Evolutionary conservation across 2,888 invertebrate species (phyloP).

Genomic region (Lasioglossum marginatum): DNA sequence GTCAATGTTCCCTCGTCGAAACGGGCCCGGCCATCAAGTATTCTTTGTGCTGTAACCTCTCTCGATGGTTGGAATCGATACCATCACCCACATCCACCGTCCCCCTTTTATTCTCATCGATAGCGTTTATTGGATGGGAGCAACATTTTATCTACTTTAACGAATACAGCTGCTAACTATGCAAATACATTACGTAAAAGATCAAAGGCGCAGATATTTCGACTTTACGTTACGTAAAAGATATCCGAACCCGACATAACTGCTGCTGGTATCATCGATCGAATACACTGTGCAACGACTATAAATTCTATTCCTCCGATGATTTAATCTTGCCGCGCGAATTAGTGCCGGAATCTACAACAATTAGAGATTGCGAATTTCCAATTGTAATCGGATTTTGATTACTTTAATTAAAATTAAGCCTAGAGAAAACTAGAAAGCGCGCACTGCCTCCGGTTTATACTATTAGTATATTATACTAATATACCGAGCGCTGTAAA

Average conservation of each 20-base stretch:
- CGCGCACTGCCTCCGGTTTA: neutral
- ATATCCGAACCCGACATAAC: neutral
- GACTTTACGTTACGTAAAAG: neutral
- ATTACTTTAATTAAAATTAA: conserved; percentile 15
- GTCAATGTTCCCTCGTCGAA: conserved; percentile 11
- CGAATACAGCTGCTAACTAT: neutral
- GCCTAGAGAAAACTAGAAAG: conserved; percentile 1
- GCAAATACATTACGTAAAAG: neutral
- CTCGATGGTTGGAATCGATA: neutral
- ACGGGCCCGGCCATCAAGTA: no score
- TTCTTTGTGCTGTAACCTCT: neutral
- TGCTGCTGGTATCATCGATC: neutral
- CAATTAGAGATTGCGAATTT: neutral
- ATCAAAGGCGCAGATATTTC: neutral
- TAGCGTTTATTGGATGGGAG: neutral
- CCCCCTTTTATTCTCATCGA: neutral
- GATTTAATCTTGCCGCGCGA: neutral
- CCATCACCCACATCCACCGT: neutral
- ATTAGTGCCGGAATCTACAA: neutral
- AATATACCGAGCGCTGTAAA: neutral
- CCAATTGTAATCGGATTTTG: neutral
- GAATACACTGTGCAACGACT: neutral
- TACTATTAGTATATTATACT: no score
- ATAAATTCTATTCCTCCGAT: neutral
- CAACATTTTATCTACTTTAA: neutral